Conservation (phyloP, 2,113 vertebrate genomes). For the Platanista minor region DNA sequence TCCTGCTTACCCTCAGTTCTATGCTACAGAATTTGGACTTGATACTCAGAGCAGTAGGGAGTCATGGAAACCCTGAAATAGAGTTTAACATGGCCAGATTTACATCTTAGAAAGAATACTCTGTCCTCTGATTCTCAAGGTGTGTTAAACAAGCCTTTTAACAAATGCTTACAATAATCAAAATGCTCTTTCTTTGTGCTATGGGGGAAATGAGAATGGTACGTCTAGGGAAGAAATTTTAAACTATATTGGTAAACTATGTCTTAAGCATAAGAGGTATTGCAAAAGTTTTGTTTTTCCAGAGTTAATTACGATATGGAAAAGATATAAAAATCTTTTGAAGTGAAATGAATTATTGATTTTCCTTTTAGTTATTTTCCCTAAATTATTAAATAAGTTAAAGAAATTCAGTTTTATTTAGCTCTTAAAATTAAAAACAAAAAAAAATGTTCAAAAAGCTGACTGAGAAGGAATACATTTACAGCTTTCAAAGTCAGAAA, state of each 20-base stretch:
- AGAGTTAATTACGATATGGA: conserved; percentile 46
- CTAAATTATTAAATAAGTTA: background rate
- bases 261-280: conserved; percentile 54
- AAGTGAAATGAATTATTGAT: background rate
- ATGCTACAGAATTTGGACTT: background rate
- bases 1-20: background rate
- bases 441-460: conserved; percentile 24
- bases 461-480: background rate
- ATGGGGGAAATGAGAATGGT: conserved; percentile 9
- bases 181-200: background rate
- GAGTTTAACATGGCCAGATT: background rate
- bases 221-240: conserved; percentile 46
- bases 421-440: background rate
- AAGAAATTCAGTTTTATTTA: background rate
- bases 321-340: background rate
- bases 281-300: conserved; percentile 55
- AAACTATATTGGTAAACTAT: conserved; percentile 37
- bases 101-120: background rate
- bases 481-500: background rate
- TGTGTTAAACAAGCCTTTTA: background rate
- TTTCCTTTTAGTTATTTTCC: background rate
- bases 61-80: background rate
- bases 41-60: background rate
- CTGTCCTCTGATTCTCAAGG: background rate
- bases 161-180: background rate